phyloP scores from a whole-genome alignment of 2,797 vertebrate genomes.

The Hoplostethus mediterraneus region DNA sequence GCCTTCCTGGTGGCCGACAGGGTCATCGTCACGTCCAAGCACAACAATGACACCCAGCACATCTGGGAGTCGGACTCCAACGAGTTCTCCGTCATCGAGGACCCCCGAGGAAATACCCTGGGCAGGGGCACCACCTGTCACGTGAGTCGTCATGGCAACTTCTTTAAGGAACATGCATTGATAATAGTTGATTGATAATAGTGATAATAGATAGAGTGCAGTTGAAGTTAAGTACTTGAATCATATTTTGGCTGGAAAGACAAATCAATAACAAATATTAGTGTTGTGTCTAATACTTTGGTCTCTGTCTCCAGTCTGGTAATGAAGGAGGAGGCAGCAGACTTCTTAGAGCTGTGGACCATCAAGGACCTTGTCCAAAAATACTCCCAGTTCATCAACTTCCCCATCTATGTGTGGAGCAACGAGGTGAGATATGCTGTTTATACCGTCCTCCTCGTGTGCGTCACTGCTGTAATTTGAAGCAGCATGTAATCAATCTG shows the following conservation, averaged over 20 bases:
- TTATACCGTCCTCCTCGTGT: too few relatives aligned
- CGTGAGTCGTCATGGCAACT: conserved; percentile 81
- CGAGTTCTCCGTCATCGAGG: conserved; percentile 93
- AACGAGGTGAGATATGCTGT: conserved; percentile 89
- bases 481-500: too few relatives aligned
- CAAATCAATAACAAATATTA: too few relatives aligned
- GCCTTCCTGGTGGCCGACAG: conserved; percentile 98
- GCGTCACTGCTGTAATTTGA: too few relatives aligned
- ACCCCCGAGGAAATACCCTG: conserved; percentile 94
- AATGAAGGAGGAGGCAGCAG: conserved; percentile 97
- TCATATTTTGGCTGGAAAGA: too few relatives aligned
- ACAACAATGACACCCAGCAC: conserved; percentile 97
- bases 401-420: conserved; percentile 98
- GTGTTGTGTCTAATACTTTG: too few relatives aligned
- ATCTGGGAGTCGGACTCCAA: conserved; percentile 99
- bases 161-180: conserved; percentile 11
- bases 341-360: conserved; percentile 97
- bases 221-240: too few relatives aligned
- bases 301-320: conserved; percentile 85
- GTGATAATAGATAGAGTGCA: too few relatives aligned
- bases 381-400: conserved; percentile 99
- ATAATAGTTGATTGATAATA: too few relatives aligned
- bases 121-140: conserved; percentile 96
- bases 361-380: conserved; percentile 97
- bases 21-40: conserved; percentile 97